Evolutionary conservation across 1,140 invertebrate genomes (phyloP).

Genomic region (Leptonema lineaticorne): DNA sequence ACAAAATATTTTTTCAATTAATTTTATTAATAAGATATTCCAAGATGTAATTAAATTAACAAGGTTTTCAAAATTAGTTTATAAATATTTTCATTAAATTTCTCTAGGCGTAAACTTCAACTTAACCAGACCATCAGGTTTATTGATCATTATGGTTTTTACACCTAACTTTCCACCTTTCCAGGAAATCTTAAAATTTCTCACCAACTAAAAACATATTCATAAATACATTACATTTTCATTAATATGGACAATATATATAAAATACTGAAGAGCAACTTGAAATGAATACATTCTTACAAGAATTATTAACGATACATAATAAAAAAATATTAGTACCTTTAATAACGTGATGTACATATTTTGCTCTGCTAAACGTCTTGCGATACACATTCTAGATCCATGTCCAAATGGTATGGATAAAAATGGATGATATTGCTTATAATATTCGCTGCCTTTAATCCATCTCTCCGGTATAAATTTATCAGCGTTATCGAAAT

Average conservation of each 20-base stretch:
- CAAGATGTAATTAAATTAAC: too few relatives aligned
- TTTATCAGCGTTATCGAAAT: slow-evolving; percentile 66
- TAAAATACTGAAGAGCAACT: too few relatives aligned
- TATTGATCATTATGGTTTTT: slow-evolving; percentile 73
- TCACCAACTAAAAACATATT: slow-evolving; percentile 63
- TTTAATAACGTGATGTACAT: slow-evolving; percentile 77
- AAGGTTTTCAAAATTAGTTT: too few relatives aligned
- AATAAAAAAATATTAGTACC: too few relatives aligned
- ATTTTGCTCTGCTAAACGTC: slow-evolving; percentile 86
- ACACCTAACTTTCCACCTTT: slow-evolving; percentile 62
- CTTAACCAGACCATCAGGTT: slow-evolving; percentile 72
- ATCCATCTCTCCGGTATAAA: slow-evolving; percentile 82
- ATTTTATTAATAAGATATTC: too few relatives aligned
- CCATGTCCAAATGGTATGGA: slow-evolving; percentile 89
- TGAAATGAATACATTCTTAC: too few relatives aligned
- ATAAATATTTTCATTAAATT: background rate
- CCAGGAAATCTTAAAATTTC: slow-evolving; percentile 71
- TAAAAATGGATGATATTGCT: slow-evolving; percentile 72
- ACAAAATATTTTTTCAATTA: too few relatives aligned
- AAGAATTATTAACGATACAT: too few relatives aligned
- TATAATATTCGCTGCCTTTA: slow-evolving; percentile 51
- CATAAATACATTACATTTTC: too few relatives aligned
- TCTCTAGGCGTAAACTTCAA: slow-evolving; percentile 56
- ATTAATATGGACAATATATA: too few relatives aligned
- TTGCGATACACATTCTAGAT: slow-evolving; percentile 81